Evolutionary conservation across 2,797 vertebrate species (phyloP).

Genomic region (Siniperca scherzeri): DNA sequence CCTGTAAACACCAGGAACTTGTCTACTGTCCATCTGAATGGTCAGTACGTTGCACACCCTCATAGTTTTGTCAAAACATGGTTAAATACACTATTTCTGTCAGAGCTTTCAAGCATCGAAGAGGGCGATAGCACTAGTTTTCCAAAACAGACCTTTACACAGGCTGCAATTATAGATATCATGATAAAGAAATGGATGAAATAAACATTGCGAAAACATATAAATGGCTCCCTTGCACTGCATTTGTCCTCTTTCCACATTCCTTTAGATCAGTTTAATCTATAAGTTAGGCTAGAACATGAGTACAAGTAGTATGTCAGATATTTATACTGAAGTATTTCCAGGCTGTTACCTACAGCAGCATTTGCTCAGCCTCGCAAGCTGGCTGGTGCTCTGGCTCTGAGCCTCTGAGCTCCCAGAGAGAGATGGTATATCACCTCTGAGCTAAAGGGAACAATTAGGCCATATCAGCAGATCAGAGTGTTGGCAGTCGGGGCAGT

Average conservation of each 20-base stretch:
- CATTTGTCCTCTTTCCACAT: neutral
- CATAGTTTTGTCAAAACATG: neutral
- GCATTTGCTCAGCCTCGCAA: neutral
- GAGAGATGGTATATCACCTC: slow-evolving; percentile 71
- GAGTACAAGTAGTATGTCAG: neutral
- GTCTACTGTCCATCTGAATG: neutral
- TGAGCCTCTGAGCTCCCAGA: slow-evolving; percentile 34
- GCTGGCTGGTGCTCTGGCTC: slow-evolving; percentile 8
- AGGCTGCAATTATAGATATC: neutral
- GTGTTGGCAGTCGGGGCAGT: slow-evolving; percentile 75
- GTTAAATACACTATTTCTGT: neutral
- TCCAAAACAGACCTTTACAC: neutral
- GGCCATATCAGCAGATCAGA: slow-evolving; percentile 79
- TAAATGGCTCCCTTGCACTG: neutral
- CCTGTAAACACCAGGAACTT: neutral
- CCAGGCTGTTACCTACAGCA: neutral
- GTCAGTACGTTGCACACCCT: neutral
- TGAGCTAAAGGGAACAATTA: slow-evolving; percentile 83
- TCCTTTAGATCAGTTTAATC: neutral
- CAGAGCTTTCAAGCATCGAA: neutral
- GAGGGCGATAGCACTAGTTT: neutral
- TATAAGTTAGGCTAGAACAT: neutral
- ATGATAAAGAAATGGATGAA: neutral
- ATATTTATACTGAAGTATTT: slow-evolving; percentile 21
- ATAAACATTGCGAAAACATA: neutral